phyloP scores from a whole-genome alignment of 1,140 invertebrate species.

The Leptinotarsa texana region DNA sequence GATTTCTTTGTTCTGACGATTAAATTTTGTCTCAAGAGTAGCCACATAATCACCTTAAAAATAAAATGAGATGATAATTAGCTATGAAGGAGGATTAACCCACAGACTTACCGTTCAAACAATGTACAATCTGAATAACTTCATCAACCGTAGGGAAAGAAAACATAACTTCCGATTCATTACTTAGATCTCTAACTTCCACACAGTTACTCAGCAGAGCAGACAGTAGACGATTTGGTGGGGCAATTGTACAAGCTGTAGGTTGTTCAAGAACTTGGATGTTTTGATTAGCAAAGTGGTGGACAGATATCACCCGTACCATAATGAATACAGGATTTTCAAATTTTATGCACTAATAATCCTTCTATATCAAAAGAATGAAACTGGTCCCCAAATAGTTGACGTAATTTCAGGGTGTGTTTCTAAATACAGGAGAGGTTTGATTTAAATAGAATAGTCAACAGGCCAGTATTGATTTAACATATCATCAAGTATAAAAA shows the following conservation, averaged over 20 bases:
- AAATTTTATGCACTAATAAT: background rate
- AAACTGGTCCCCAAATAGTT: background rate
- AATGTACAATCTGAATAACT: constrained; percentile 64
- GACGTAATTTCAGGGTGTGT: constrained; percentile 20
- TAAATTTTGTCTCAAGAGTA: constrained; percentile 66
- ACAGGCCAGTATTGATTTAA: background rate
- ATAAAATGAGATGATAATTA: constrained; percentile 10
- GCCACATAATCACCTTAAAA: constrained; percentile 64
- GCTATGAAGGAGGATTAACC: background rate
- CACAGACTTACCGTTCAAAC: constrained; percentile 58
- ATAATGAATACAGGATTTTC: constrained; percentile 52
- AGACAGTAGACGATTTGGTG: constrained; percentile 60
- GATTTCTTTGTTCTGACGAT: constrained; percentile 58
- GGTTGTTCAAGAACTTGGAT: constrained; percentile 69
- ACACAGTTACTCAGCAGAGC: constrained; percentile 65
- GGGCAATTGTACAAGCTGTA: constrained; percentile 63
- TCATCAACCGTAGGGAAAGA: constrained; percentile 70
- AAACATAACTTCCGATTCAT: constrained; percentile 56
- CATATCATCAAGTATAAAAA: no score
- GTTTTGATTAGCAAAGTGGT: constrained; percentile 70
- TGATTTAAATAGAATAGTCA: constrained; percentile 11
- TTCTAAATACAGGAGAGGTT: constrained; percentile 8
- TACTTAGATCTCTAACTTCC: constrained; percentile 64
- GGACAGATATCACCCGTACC: constrained; percentile 72
- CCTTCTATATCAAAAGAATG: no score